Conservation (phyloP, 92 coral and sea anemone species). For the Phymanthus crucifer region DNA sequence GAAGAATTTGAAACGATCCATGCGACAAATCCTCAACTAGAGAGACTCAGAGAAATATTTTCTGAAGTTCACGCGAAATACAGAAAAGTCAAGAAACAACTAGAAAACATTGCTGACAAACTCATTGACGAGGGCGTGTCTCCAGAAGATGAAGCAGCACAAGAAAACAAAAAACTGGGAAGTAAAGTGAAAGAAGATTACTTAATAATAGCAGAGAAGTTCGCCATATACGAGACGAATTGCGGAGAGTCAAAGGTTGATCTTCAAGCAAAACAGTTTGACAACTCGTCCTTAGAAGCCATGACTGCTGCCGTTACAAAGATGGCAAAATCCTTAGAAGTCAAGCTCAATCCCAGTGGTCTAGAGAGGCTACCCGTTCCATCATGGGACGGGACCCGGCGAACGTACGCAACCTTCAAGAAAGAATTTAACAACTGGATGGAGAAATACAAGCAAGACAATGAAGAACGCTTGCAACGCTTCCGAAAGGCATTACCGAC, state of each 20-base stretch:
- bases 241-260: background rate
- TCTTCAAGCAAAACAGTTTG: conserved; percentile 14
- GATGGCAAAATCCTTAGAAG: conserved; percentile 49
- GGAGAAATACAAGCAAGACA: conserved; percentile 50
- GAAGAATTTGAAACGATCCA: conserved; percentile 60
- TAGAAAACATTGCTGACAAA: conserved; percentile 45
- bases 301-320: conserved; percentile 46
- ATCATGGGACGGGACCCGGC: conserved; percentile 63
- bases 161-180: conserved; percentile 33
- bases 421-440: conserved; percentile 63
- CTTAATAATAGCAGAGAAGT: conserved; percentile 26
- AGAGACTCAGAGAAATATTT: conserved; percentile 36
- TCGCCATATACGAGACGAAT: conserved; percentile 28
- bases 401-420: conserved; percentile 52
- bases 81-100: conserved; percentile 47
- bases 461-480: conserved; percentile 51
- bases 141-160: conserved; percentile 33
- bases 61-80: conserved; percentile 54
- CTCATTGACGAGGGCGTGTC: conserved; percentile 32
- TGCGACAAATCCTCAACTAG: conserved; percentile 37
- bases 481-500: conserved; percentile 50
- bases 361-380: conserved; percentile 61
- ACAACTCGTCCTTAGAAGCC: conserved; percentile 26
- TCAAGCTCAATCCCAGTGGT: conserved; percentile 32
- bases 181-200: conserved; percentile 43